Evolutionary conservation across 2,888 invertebrate genomes (phyloP).

Genomic region (Alcis repandata): DNA sequence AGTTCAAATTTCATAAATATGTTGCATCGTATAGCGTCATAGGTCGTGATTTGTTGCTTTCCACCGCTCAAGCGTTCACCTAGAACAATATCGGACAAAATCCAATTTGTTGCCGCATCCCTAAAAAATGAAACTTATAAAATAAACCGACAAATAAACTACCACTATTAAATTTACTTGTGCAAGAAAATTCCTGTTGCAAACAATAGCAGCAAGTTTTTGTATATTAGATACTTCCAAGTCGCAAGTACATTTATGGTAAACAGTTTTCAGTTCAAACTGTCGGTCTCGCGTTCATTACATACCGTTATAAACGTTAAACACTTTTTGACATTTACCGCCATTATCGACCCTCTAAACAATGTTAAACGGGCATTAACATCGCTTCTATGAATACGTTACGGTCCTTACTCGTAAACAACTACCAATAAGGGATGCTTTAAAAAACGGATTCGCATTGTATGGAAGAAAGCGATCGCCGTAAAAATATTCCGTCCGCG

Average conservation of each 20-base stretch:
- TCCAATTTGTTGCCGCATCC: no score
- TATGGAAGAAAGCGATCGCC: slow-evolving; percentile 68
- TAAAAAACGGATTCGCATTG: slow-evolving; percentile 59
- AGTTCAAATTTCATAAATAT: no score
- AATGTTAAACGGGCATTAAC: slow-evolving; percentile 25
- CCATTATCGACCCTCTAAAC: slow-evolving; percentile 14
- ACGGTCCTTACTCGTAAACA: slow-evolving; percentile 34
- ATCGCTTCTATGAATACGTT: slow-evolving; percentile 27
- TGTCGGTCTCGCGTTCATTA: slow-evolving; percentile 1
- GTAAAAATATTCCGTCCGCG: slow-evolving; percentile 58
- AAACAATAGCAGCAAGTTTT: no score
- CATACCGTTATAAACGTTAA: not conserved
- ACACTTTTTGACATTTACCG: slow-evolving; percentile 10
- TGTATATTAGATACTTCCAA: no score
- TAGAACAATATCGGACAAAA: no score
- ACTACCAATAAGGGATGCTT: slow-evolving; percentile 51
- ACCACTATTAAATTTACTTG: no score
- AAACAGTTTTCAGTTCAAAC: not conserved
- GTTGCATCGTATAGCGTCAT: no score
- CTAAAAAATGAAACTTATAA: no score
- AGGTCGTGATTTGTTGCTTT: no score
- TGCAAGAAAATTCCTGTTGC: no score
- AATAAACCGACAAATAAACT: no score
- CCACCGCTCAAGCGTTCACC: no score
- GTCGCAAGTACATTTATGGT: not conserved